Evolutionary conservation across 2,888 invertebrate genomes (phyloP).

Genomic region (Anthophora plumipes): DNA sequence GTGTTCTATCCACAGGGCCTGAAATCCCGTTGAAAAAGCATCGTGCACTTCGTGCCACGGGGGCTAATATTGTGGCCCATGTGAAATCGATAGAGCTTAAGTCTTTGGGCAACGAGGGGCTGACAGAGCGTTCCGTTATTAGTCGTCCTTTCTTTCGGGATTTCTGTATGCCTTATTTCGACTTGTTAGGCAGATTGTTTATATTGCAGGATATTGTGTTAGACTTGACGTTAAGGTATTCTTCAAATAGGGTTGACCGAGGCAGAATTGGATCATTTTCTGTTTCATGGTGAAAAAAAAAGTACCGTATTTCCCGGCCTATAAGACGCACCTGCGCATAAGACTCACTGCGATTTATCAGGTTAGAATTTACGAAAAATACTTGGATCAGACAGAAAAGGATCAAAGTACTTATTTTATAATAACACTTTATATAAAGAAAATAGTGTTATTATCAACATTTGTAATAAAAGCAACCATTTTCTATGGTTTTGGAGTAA

Average conservation of each 20-base stretch:
- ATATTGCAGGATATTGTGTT: neutral
- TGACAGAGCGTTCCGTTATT: constrained; percentile 41
- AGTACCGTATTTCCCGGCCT: no score
- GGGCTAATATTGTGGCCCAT: constrained; percentile 74
- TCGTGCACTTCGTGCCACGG: constrained; percentile 52
- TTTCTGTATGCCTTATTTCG: neutral
- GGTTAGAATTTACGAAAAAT: no score
- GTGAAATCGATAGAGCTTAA: constrained; percentile 83
- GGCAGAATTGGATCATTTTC: no score
- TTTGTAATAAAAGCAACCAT: no score
- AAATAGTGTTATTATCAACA: no score
- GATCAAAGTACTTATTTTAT: no score
- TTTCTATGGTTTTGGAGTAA: no score
- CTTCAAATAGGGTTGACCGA: neutral
- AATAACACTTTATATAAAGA: no score
- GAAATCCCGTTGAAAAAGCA: constrained; percentile 50
- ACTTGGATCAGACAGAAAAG: no score
- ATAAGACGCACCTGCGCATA: no score
- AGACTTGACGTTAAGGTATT: neutral
- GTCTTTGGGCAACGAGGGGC: constrained; percentile 76
- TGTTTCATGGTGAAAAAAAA: no score
- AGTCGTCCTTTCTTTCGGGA: constrained; percentile 4
- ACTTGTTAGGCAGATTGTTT: neutral
- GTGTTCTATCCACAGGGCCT: constrained; percentile 21
- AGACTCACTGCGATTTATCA: no score